Percentiles rank a stretch among this genome's conserved stretches.
Evolutionary conservation across 53 echinoderm and acorn worm genomes (phyloP).

Genomic region (Luidia sarsii): DNA sequence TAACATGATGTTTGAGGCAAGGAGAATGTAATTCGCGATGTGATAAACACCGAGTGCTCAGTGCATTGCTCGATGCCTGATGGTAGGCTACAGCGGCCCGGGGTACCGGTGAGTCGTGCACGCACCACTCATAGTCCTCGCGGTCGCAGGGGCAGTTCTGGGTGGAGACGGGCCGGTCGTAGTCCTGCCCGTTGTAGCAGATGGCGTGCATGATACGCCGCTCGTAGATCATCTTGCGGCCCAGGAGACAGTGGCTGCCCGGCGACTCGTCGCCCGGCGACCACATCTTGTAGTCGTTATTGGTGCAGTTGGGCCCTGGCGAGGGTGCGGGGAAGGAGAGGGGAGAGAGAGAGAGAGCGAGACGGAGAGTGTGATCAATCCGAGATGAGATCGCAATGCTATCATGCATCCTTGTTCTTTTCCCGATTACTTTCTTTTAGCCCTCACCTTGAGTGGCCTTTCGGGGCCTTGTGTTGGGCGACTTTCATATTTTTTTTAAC

Average conservation of each 20-base stretch:
- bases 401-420: not conserved
- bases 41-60: no score
- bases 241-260: constrained; percentile 73
- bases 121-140: constrained; percentile 91
- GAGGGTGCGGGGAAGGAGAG: no score
- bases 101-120: no score
- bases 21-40: no score
- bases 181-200: constrained; percentile 88
- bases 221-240: constrained; percentile 86
- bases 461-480: not conserved
- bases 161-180: constrained; percentile 84
- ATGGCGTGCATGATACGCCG: constrained; percentile 72
- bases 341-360: no score
- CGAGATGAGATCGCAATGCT: no score
- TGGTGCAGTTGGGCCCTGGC: constrained; percentile 47
- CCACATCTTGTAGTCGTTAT: constrained; percentile 93
- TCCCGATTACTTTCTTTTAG: no score
- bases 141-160: constrained; percentile 82
- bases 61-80: no score
- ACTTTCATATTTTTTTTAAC: not conserved
- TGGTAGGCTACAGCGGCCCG: no score
- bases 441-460: no score
- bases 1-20: no score
- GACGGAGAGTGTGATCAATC: no score
- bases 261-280: constrained; percentile 90